Conservation (phyloP, 2,888 invertebrate species). For the Acanthoscelides obtectus region DNA sequence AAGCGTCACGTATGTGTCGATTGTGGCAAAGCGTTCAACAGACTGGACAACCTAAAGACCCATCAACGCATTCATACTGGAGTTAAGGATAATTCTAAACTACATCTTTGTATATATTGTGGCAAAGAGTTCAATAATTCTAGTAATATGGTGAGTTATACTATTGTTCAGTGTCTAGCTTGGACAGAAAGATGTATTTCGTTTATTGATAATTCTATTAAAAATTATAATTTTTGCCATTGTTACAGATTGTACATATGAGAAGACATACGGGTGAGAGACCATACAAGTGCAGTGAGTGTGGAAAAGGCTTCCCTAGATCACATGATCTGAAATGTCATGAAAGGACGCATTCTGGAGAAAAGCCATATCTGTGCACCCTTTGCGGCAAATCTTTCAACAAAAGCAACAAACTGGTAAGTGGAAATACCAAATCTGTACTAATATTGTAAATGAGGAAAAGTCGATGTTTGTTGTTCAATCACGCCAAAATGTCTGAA, state of each 20-base stretch:
- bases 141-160: conserved; percentile 45
- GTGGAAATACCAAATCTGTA: too few species aligned
- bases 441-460: too few species aligned
- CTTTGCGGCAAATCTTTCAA: conserved; percentile 48
- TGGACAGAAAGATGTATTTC: too few species aligned
- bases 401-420: conserved; percentile 48
- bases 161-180: too few species aligned
- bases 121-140: conserved; percentile 49
- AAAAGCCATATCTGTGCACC: conserved; percentile 47
- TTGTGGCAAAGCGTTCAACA: conserved; percentile 60
- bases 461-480: too few species aligned
- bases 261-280: conserved; percentile 46
- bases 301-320: conserved; percentile 47
- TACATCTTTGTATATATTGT: conserved; percentile 47
- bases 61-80: conserved; percentile 46
- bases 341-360: conserved; percentile 47
- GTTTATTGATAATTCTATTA: too few species aligned
- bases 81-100: conserved; percentile 42
- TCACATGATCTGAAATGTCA: conserved; percentile 49
- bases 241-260: conserved; percentile 47
- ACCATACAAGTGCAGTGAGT: conserved; percentile 46
- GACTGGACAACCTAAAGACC: conserved; percentile 48
- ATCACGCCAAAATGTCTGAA: too few species aligned
- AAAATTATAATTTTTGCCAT: too few species aligned
- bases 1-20: conserved; percentile 55